Percentiles rank a stretch among this genome's conserved stretches.
Evolutionary conservation across 2,797 vertebrate species (phyloP).

Genomic region (Thalassophryne amazonica): DNA sequence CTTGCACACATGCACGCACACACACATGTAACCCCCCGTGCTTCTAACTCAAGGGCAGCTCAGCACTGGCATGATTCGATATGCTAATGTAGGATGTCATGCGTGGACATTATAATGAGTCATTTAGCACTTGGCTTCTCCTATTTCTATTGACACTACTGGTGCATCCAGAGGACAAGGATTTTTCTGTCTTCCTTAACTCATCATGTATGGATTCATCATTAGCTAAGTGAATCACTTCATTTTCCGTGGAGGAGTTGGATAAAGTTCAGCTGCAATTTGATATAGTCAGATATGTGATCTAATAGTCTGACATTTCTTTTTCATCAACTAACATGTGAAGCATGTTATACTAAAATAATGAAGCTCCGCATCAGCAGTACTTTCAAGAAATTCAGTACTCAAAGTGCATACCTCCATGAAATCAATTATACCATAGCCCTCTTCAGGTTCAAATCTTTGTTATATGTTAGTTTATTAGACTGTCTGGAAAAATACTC

Average conservation of each 20-base stretch:
- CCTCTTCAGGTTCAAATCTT: no score
- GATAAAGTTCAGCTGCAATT: not conserved
- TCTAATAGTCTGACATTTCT: not conserved
- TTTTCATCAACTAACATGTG: not conserved
- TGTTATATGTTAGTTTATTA: no score
- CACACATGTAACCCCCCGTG: not conserved
- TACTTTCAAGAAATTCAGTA: not conserved
- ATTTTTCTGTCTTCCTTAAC: slow-evolving; percentile 39
- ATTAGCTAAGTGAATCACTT: slow-evolving; percentile 11
- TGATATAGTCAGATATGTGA: not conserved
- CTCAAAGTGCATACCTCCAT: no score
- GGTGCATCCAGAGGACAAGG: slow-evolving; percentile 62
- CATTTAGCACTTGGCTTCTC: slow-evolving; percentile 71
- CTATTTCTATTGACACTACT: slow-evolving; percentile 65
- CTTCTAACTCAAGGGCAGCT: slow-evolving; percentile 53
- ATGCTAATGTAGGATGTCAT: slow-evolving; percentile 73
- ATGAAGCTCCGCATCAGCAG: not conserved
- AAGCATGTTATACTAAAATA: not conserved
- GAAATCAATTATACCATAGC: no score
- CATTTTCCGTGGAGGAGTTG: not conserved
- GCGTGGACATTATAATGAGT: slow-evolving; percentile 70
- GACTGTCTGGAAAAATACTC: no score
- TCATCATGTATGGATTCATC: slow-evolving; percentile 19
- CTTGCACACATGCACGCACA: slow-evolving; percentile 21
- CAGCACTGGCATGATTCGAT: slow-evolving; percentile 58